Base-by-base conservation (phyloP, 1,140 invertebrate genomes). In the Drosophila burlai region DNA sequence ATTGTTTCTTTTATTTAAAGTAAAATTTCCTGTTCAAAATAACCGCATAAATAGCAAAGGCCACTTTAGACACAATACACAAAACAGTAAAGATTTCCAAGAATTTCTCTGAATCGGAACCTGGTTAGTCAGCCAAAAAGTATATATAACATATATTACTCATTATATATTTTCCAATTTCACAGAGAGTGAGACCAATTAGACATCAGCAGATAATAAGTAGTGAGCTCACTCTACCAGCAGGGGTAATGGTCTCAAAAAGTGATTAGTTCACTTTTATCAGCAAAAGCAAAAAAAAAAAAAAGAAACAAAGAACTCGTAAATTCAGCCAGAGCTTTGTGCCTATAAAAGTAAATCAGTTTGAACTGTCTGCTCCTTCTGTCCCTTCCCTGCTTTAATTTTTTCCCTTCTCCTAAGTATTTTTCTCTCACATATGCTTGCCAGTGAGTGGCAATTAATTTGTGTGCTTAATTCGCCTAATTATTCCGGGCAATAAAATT, bases 401-500 rank as follows among this genome's bases (percentile, higher is more conserved):
- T 31, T 61, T 24, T 42, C 47, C 31, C 57, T 45, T 49, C 62
- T 15, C 7, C 7, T 13, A 26, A 57, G 36, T 29, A 49, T 68
- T 69, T 81, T 80, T 77, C 65, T 73, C 63, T 49, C 84, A 89
- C 84, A 87, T 90, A 87, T 87, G 84, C 65, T 54, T 60, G 40
- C 50, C 64, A 73, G 62, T 49, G 78, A 73, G 65, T 49, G 81
- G 77, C 84, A 87, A 87, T 87, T 87, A 87, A 87, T 87, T 89
- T 84, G 84, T 84, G 81, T 61, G 78, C 85, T 89, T 90, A 89
- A 85, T 89, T 89, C 85, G 80, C 63, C 81, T 90, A 89, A 90
- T 89, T 89, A 89, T 89, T 89, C 85, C 85, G 66, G 65, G 85
- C 85, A 85, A 89, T 89, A 89, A 89, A 89, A 82, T 82, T 89